Conservation (phyloP, 2,888 invertebrate species). For the Drosophila subsilvestris region DNA sequence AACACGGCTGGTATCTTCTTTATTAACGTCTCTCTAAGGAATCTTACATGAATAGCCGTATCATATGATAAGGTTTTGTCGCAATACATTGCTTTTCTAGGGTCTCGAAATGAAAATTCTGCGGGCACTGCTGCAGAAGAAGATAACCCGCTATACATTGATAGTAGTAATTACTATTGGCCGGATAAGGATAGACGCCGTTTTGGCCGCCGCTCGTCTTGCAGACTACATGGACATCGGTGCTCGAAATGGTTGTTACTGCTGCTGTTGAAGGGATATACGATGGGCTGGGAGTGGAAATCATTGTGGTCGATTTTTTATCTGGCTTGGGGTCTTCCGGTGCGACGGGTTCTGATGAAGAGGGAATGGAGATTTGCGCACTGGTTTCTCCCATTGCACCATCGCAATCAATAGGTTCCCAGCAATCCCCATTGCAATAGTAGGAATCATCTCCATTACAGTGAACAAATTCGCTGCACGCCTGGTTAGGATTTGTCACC, state of each 20-base stretch:
- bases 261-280: background rate
- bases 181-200: slow-evolving; percentile 65
- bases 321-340: background rate
- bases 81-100: slow-evolving; percentile 51
- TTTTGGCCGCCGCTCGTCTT: slow-evolving; percentile 42
- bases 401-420: slow-evolving; percentile 53
- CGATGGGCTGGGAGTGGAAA: slow-evolving; percentile 2
- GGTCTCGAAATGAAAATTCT: slow-evolving; percentile 66
- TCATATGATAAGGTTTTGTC: slow-evolving; percentile 51
- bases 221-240: slow-evolving; percentile 45
- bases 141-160: slow-evolving; percentile 64
- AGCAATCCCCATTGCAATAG: slow-evolving; percentile 70
- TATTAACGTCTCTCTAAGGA: slow-evolving; percentile 24
- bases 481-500: slow-evolving; percentile 55
- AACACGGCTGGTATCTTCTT: slow-evolving; percentile 45
- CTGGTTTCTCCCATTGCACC: background rate
- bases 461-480: slow-evolving; percentile 74
- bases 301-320: slow-evolving; percentile 6
- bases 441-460: slow-evolving; percentile 76
- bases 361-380: background rate
- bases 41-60: slow-evolving; percentile 34
- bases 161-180: slow-evolving; percentile 68
- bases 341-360: background rate
- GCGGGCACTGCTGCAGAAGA: slow-evolving; percentile 79
- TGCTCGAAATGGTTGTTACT: background rate